These are phyloP conservation scores for Lasaia peninsularis DNA, from an alignment of 1,140 invertebrate genomes.

Conservation along the genomic window DNA sequence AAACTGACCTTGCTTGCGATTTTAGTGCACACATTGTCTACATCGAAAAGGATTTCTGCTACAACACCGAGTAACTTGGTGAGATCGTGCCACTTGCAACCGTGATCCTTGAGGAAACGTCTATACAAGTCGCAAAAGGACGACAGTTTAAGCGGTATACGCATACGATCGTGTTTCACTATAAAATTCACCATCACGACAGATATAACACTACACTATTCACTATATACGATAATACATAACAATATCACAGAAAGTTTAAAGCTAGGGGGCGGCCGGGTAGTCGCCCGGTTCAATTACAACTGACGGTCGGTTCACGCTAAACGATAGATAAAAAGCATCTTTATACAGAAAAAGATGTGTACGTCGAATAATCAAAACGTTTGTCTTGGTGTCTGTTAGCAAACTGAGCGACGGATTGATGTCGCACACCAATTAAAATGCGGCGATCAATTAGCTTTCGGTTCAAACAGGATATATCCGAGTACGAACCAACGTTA, in stretches of 20 bases:
- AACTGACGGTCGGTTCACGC: slow-evolving; percentile 42
- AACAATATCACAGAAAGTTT: slow-evolving; percentile 27
- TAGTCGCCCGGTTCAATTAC: slow-evolving; percentile 45
- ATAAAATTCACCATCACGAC: slow-evolving; percentile 49
- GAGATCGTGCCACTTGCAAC: slow-evolving; percentile 71
- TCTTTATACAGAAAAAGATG: slow-evolving; percentile 7
- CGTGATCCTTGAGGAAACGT: slow-evolving; percentile 66
- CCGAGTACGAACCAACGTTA: slow-evolving; percentile 29
- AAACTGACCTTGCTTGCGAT: slow-evolving; percentile 64
- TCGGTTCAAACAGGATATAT: slow-evolving; percentile 73
- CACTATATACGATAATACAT: slow-evolving; percentile 26
- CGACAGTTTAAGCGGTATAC: slow-evolving; percentile 45
- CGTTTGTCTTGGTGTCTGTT: slow-evolving; percentile 27
- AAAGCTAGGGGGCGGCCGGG: slow-evolving; percentile 42
- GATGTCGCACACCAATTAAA: slow-evolving; percentile 57
- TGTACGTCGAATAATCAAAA: slow-evolving; percentile 3
- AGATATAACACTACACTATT: background rate
- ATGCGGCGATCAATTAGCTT: slow-evolving; percentile 49
- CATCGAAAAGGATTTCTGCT: slow-evolving; percentile 70
- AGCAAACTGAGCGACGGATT: slow-evolving; percentile 40
- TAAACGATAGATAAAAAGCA: slow-evolving; percentile 18
- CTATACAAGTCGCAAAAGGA: slow-evolving; percentile 67
- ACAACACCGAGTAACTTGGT: slow-evolving; percentile 60
- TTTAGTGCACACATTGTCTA: slow-evolving; percentile 56
- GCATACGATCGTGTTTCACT: slow-evolving; percentile 47